Conservation (phyloP, 2,113 vertebrate genomes). For the Rutilus rutilus region DNA sequence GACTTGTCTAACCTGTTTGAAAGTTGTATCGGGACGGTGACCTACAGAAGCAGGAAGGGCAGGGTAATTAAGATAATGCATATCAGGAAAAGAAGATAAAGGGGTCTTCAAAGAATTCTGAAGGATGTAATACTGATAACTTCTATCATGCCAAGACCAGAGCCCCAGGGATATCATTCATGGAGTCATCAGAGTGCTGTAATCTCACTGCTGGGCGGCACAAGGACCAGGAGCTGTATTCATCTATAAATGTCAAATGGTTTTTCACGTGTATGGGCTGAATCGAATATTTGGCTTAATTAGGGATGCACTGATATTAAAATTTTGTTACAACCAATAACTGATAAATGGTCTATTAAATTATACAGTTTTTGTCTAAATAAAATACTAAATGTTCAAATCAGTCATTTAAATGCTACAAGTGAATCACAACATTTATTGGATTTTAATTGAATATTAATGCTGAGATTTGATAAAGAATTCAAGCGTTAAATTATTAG, state of each 20-base stretch:
- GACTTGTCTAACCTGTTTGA: not conserved
- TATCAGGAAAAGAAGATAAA: constrained; percentile 31
- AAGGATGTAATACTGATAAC: constrained; percentile 26
- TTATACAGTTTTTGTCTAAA: too few relatives aligned
- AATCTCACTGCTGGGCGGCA: constrained; percentile 6
- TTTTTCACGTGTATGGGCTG: not conserved
- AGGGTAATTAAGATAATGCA: constrained; percentile 22
- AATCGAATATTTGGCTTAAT: not conserved
- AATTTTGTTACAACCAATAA: not conserved
- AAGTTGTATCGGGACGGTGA: not conserved
- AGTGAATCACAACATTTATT: not conserved
- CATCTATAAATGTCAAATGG: not conserved
- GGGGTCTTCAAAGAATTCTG: not conserved
- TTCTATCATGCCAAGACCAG: constrained; percentile 1
- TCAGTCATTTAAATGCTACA: not conserved
- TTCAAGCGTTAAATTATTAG: not conserved
- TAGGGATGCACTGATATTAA: not conserved
- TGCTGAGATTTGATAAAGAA: not conserved
- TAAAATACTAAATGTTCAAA: too few relatives aligned
- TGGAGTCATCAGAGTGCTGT: not conserved
- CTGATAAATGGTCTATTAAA: too few relatives aligned
- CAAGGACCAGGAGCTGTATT: not conserved
- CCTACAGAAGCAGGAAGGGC: constrained; percentile 28
- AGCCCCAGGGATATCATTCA: not conserved
- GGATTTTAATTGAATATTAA: not conserved